Evolutionary conservation across 2,113 vertebrate genomes (phyloP).

Genomic region (Neogale vison): DNA sequence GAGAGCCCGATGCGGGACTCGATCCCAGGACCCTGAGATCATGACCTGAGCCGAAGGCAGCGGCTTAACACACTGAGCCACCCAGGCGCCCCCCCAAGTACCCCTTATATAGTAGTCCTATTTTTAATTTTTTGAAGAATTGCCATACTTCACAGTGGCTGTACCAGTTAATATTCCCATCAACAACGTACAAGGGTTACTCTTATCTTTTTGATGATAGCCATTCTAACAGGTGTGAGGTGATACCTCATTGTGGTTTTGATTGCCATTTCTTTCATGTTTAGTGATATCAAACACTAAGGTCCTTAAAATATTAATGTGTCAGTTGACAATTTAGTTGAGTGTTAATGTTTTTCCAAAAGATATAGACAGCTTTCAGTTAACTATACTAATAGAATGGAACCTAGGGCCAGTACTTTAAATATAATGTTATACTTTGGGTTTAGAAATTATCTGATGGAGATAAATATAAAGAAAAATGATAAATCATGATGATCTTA

Average conservation of each 20-base stretch:
- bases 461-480: neutral
- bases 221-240: neutral
- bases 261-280: neutral
- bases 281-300: neutral
- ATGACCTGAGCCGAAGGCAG: too few relatives aligned
- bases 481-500: neutral
- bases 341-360: neutral
- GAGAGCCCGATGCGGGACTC: too few relatives aligned
- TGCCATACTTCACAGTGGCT: neutral
- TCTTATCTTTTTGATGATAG: neutral
- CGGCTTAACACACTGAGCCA: too few relatives aligned
- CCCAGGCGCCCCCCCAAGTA: too few relatives aligned
- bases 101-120: neutral
- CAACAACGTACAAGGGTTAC: too few relatives aligned
- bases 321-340: neutral
- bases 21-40: too few relatives aligned
- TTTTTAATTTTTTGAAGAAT: too few relatives aligned
- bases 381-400: neutral
- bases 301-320: conserved; percentile 14
- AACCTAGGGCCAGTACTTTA: neutral
- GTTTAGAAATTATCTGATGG: neutral
- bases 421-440: neutral
- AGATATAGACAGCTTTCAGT: neutral
- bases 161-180: too few relatives aligned
- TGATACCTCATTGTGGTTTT: neutral